A percentile compares a stretch with the other conserved stretches of the same genome.
phyloP scores from a whole-genome alignment of 1,140 invertebrate genomes.

The Drosophila mayri region DNA sequence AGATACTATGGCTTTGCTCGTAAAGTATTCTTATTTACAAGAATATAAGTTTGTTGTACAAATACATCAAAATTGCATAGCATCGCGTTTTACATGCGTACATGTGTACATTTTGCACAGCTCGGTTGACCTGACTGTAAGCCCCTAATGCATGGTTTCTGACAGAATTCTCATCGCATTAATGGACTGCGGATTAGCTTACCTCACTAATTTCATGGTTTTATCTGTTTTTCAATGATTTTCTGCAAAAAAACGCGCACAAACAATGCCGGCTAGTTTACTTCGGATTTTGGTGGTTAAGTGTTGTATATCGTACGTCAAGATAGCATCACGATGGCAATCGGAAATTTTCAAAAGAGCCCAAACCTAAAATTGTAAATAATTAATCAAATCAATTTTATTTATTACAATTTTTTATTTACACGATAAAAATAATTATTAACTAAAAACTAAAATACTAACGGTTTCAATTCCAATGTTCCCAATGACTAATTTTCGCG shows the following conservation, averaged over 20 bases:
- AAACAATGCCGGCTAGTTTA: conserved; percentile 43
- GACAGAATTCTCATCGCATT: neutral
- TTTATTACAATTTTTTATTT: no score
- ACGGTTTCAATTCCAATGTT: neutral
- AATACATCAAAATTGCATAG: conserved; percentile 11
- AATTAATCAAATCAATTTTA: neutral
- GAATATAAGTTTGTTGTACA: conserved; percentile 2
- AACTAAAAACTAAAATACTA: neutral
- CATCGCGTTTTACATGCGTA: conserved; percentile 13
- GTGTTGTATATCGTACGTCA: neutral
- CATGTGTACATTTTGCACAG: conserved; percentile 21
- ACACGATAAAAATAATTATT: no score
- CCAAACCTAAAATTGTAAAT: neutral
- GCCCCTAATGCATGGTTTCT: neutral
- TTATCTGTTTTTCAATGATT: conserved; percentile 18
- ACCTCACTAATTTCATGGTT: conserved; percentile 59
- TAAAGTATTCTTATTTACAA: neutral
- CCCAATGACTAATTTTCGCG: neutral
- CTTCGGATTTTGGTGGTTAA: conserved; percentile 21
- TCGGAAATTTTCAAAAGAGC: neutral
- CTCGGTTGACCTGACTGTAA: neutral
- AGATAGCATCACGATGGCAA: conserved; percentile 10
- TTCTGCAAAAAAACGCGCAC: conserved; percentile 40
- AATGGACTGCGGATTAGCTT: conserved; percentile 1
- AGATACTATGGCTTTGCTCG: no score